Evolutionary conservation across 37 sponge, comb jelly and placozoan genomes (phyloP), one percentile per base, ranked within the genome.

Genomic region (Spongilla lacustris): DNA sequence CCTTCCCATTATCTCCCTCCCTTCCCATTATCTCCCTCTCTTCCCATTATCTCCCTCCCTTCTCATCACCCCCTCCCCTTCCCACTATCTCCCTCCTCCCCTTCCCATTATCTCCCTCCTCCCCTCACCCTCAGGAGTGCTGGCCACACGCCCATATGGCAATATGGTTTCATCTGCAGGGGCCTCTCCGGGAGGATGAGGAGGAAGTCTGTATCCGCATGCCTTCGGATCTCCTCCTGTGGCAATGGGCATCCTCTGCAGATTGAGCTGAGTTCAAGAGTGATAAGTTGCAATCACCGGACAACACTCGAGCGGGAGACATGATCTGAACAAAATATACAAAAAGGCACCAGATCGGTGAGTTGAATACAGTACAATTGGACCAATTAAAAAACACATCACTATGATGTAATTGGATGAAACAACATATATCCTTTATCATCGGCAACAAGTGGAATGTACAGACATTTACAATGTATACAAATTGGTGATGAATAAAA

Each of bases 41-140:
- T 41, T 6, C 41, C 41, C 41, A 41, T 41, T 6, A 41, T 41
- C 41, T 41, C 41, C 41, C 41, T 41, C 22, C 13, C n/a, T n/a
- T 41, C 41, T 9, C 6, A 41, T 41, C 3, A 41, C 41, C 41
- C 3, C 41, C 41, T 41, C 41, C 41, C 27, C 33, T 11, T 19
- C 49, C 2, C 58, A 22, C 27, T 25, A 6, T 4, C 31, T 17
- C 24, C 67, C 49, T 25, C 22, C 13, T 71, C 41, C 26, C 25
- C 75, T 10, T 2, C 69, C 19, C 33, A 37, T 0, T 66, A 83
- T n/a, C 30, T 30, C 68, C 37, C 23, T 14, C 68, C 25, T 12
- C 69, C 0, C 0, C 36, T 0, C 72, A 83, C 85, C 90, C 32
- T 85, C 66, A 81, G 87, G 90, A 67, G 86, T 90, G 69, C 90